Percentiles rank a stretch among this genome's conserved stretches.
phyloP scores from a whole-genome alignment of 2,888 invertebrate genomes.

The Melipona bicolor region DNA sequence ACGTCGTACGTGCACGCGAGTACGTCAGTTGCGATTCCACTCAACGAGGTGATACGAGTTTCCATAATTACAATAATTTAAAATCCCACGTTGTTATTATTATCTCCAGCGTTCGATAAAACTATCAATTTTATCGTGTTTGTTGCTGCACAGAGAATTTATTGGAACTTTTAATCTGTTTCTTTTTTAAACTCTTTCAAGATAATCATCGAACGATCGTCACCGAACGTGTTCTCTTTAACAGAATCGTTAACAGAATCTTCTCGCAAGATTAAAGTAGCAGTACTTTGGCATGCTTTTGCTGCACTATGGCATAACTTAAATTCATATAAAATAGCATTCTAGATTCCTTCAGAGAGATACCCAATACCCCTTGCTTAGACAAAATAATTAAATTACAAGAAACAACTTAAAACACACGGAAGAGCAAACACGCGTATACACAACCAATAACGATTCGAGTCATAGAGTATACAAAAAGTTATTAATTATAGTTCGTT shows the following conservation, averaged over 20 bases:
- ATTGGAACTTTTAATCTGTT: neutral
- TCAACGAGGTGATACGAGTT: too few species aligned
- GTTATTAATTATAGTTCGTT: too few species aligned
- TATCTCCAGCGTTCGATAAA: too few species aligned
- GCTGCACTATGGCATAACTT: neutral
- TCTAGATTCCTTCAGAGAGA: neutral
- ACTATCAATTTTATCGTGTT: too few species aligned
- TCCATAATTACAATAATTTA: too few species aligned
- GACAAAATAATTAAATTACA: neutral
- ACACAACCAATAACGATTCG: neutral
- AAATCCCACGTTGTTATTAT: too few species aligned
- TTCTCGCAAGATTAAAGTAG: neutral
- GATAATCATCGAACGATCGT: neutral
- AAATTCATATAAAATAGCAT: constrained; percentile 1
- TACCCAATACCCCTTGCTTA: neutral
- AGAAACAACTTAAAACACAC: neutral
- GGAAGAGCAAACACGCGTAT: neutral
- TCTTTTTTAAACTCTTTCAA: neutral
- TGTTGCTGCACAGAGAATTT: too few species aligned
- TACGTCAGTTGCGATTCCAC: too few species aligned
- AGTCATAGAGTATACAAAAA: too few species aligned
- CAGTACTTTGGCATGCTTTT: neutral
- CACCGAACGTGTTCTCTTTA: too few species aligned
- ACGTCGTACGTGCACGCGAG: too few species aligned
- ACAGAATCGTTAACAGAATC: neutral